Evolutionary conservation across 2,797 vertebrate genomes (phyloP).

Genomic region (Botia kubotai): DNA sequence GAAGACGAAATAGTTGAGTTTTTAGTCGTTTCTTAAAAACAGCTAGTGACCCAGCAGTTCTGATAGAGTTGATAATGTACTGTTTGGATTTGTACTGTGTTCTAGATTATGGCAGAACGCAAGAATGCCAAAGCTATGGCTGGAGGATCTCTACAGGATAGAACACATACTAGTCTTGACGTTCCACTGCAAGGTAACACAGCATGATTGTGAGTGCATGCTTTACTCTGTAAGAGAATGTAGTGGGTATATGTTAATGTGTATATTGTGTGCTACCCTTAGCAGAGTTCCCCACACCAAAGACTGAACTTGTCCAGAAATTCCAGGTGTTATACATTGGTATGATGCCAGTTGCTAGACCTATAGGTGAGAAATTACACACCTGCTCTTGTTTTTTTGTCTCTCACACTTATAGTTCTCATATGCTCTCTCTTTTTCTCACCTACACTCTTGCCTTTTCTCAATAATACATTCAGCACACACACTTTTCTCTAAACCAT

Average conservation of each 20-base stretch:
- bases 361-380: constrained; percentile 82
- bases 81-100: constrained; percentile 28
- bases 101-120: constrained; percentile 96
- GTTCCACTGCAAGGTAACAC: constrained; percentile 92
- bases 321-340: constrained; percentile 95
- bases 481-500: background rate
- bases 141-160: constrained; percentile 87
- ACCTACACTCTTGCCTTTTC: background rate
- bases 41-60: too few species aligned
- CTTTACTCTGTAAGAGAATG: background rate
- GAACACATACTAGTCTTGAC: constrained; percentile 84
- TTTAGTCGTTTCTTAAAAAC: too few species aligned
- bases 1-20: too few species aligned
- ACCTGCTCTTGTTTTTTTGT: background rate
- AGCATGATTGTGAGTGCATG: background rate
- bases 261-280: constrained; percentile 53
- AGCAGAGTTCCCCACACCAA: constrained; percentile 99
- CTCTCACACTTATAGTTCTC: background rate
- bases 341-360: constrained; percentile 88
- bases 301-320: constrained; percentile 97
- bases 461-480: background rate
- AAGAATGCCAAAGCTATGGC: constrained; percentile 96
- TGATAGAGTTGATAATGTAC: background rate
- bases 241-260: constrained; percentile 13
- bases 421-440: background rate